Evolutionary conservation across 2,888 invertebrate species (phyloP), one percentile per base, ranked within the genome.

Genomic region (Cremastobaeus sp.): DNA sequence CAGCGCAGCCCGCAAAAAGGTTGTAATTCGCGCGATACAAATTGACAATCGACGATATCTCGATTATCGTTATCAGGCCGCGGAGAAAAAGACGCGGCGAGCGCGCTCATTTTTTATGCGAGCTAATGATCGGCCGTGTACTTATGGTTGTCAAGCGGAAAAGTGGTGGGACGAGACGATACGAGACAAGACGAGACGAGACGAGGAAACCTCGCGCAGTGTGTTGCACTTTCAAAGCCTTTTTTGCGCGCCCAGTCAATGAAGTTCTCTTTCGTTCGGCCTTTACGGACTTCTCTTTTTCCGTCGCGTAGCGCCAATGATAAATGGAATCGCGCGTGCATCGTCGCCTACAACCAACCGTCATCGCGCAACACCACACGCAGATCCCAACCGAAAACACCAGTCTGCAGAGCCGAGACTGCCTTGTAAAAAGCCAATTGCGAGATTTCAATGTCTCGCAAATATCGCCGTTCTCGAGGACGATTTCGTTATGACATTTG

Each of bases 91-190:
- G 54, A 50, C 57, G 60, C 30, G 37, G 55, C 78, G 78, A 81
- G 77, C 82, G 83, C 79, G 79, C 77, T 78, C 57, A 77, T 77
- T 82, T 80, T 81, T 80, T 81, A 78, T 79, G 77, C 76, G 78
- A 79, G 77, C 78, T 83, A 81, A 83, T 79, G 84, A 82, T 82
- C 82, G 80, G 79, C 78, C 81, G 79, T 78, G 76, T 80, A 78
- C 81, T 83, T 82, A 82, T 81, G 83, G 81, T 74, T 79, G 80
- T 78, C 78, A 82, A 83, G 83, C 80, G 85, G 84, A 86, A 85
- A 85, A 85, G 84, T 85, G 82, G 84, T 79, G 84, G 79, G 82
- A 82, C 82, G 79, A 47, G 47, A 43, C 35, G 41, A 41, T 21
- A 41, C 32, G 35, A 59, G 60, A 45, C 64, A 17, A 14, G 83